Conservation (phyloP, 2,797 vertebrate species). For the Ctenosaura bakeri region DNA sequence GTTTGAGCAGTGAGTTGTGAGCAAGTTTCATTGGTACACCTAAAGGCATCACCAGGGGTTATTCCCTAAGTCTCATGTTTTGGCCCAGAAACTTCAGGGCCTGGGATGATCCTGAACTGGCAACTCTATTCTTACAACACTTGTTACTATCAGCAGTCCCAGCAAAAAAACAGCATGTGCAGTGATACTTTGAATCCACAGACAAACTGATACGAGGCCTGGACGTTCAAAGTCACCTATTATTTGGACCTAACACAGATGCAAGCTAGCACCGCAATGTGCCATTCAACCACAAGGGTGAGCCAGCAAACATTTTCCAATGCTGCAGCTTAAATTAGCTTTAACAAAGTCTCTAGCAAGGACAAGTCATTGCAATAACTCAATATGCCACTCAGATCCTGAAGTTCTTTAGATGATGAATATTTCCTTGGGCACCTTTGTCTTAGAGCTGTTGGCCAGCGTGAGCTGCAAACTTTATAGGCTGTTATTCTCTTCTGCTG, state of each 20-base stretch:
- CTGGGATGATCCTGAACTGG: too few species aligned
- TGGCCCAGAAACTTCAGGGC: too few species aligned
- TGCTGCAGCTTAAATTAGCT: slow-evolving; percentile 21
- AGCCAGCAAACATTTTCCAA: slow-evolving; percentile 33
- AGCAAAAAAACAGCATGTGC: neutral
- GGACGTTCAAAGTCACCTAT: neutral
- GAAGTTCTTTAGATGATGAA: slow-evolving; percentile 15
- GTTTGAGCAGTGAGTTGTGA: too few species aligned
- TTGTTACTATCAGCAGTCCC: neutral
- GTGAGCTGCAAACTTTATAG: slow-evolving; percentile 26
- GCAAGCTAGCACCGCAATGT: neutral
- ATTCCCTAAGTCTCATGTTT: too few species aligned
- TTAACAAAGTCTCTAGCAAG: slow-evolving; percentile 36
- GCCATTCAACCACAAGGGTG: slow-evolving; percentile 32
- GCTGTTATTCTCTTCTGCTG: slow-evolving; percentile 33
- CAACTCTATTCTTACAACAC: too few species aligned
- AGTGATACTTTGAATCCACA: neutral
- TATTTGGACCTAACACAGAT: neutral
- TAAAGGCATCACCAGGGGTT: too few species aligned
- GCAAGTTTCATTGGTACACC: too few species aligned
- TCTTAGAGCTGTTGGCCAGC: slow-evolving; percentile 18
- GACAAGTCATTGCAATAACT: slow-evolving; percentile 28
- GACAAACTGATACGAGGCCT: neutral
- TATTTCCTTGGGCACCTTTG: slow-evolving; percentile 31
- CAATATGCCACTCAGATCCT: neutral